Percentiles rank a stretch among this genome's conserved stretches.
Conservation (phyloP, 2,113 vertebrate genomes). For the Falco punctatus region DNA sequence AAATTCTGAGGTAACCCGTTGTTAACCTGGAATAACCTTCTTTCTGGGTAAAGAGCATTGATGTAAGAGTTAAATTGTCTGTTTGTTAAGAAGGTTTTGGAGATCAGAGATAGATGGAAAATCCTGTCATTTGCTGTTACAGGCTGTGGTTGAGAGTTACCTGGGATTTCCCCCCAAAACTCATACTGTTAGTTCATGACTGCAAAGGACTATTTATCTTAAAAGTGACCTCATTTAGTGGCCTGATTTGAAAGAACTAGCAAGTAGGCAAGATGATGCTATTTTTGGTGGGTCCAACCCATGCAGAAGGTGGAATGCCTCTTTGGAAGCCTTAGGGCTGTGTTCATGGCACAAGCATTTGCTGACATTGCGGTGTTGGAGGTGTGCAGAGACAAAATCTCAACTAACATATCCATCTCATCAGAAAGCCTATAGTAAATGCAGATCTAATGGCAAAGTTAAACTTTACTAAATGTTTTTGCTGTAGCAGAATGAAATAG, state of each 20-base stretch:
- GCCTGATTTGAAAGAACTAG: background rate
- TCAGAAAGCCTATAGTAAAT: background rate
- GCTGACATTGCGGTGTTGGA: background rate
- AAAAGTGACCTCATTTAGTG: conserved; percentile 2
- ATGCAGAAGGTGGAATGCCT: background rate
- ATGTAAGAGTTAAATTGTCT: background rate
- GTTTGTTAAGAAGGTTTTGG: background rate
- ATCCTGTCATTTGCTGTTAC: background rate
- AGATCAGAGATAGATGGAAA: conserved; percentile 33
- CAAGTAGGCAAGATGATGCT: background rate
- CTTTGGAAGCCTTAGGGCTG: background rate
- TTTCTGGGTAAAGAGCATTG: background rate
- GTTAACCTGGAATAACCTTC: background rate
- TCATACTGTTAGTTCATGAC: background rate
- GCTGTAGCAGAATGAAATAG: background rate
- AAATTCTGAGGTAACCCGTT: background rate
- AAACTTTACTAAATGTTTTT: background rate
- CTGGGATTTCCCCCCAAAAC: conserved; percentile 47
- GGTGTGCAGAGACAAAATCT: background rate
- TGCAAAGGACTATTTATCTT: background rate
- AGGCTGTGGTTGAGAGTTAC: background rate
- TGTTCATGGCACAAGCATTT: background rate
- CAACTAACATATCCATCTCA: rapidly evolving
- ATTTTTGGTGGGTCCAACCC: background rate
- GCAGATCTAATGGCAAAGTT: background rate